Evolutionary conservation across 2,797 vertebrate species (phyloP).

Genomic region (Cossypha dichroa): DNA sequence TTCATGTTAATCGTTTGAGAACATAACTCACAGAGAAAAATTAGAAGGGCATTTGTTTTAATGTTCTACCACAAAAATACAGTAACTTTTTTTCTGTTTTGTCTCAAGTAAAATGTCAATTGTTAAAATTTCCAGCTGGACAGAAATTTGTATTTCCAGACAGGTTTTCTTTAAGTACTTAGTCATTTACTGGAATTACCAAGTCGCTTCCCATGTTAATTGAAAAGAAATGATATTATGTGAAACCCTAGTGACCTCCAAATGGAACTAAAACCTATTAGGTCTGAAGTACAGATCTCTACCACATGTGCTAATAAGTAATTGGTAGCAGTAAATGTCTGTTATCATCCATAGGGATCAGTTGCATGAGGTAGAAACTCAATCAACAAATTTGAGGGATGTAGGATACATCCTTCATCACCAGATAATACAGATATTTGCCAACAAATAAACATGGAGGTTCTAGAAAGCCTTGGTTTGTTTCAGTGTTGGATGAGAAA

Average conservation of each 20-base stretch:
- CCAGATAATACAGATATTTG: neutral
- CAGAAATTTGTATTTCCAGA: neutral
- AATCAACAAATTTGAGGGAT: neutral
- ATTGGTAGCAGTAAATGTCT: neutral
- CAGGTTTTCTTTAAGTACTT: neutral
- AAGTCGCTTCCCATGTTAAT: neutral
- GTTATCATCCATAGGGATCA: neutral
- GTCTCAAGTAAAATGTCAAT: neutral
- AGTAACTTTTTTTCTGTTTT: neutral
- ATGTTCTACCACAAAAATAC: neutral
- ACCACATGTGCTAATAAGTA: conserved; percentile 20
- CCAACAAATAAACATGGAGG: neutral
- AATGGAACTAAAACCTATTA: conserved; percentile 50
- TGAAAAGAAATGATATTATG: neutral
- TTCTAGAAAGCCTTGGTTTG: neutral
- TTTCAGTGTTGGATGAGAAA: neutral
- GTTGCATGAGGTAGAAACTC: neutral
- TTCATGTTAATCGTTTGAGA: neutral
- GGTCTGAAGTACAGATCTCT: neutral
- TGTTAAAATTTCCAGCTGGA: neutral
- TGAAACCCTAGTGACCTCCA: conserved; percentile 24
- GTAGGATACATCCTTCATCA: neutral
- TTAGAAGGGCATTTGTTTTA: neutral
- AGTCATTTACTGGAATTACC: conserved; percentile 16
- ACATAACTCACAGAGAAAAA: neutral